Evolutionary conservation across 2,113 vertebrate species (phyloP), one percentile per base, ranked within the genome.

Genomic region (Ellobius talpinus): DNA sequence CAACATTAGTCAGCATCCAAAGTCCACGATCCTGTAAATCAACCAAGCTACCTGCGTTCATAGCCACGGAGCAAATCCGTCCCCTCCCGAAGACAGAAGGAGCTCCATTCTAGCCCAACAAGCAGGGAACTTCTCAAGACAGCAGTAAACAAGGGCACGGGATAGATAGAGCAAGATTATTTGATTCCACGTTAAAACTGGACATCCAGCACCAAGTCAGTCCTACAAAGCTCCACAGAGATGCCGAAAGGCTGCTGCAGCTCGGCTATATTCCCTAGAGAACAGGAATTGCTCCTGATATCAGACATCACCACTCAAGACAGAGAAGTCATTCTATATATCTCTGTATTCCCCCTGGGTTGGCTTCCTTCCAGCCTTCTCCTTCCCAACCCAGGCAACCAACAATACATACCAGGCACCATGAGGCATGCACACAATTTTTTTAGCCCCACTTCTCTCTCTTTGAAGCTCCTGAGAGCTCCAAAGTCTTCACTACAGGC

Each of bases 1-100:
- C 66, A 93, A 88, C 65, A 31, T 8, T 61, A 92, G 50, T 94
- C 93, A 84, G 84, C 0, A 0, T n/a, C 31, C 61, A 50, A 42
- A 8, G 13, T 66, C 55, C 70, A 16, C 26, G 58, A 82, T 97
- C 96, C 21, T 78, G 95, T 65, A 97, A 95, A 97, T 52, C 17
- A 86, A 26, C 42, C 17, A 86, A 82, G 11, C 90, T 87, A 52
- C 29, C 65, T 63, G 29, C 4, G 66, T 91, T 95, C 74, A 13
- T 0, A 13, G 23, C 72, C 42, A 82, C 23, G 47, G 91, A 55
- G 76, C 94, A 33, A 96, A 7, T 9, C 10, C 42, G 39, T 9
- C 5, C 74, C 70, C 26, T 14, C 1, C 26, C 5, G 19, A 45
- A 17, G 52, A 39, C 1, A 65, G n/a, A 52, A 36, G 55, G 14